A percentile compares a stretch with the other conserved stretches of the same genome.
Conservation (phyloP, 1,140 invertebrate genomes). For the Whitmania pigra region DNA sequence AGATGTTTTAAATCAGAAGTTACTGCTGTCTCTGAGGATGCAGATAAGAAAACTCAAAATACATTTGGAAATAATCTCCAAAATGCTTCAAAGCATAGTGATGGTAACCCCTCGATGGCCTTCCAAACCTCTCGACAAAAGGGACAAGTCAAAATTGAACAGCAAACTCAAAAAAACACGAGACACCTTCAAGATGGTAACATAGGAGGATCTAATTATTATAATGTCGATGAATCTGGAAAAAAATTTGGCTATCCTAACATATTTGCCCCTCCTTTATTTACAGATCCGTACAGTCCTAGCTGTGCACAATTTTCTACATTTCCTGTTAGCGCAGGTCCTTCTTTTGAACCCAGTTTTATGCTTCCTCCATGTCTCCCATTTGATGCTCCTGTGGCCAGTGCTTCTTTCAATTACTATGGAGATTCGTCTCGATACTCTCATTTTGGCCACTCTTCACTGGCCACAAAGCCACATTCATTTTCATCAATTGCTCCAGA, state of each 20-base stretch:
- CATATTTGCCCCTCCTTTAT: slow-evolving; percentile 8
- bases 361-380: slow-evolving; percentile 10
- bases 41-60: too few species aligned
- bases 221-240: not conserved
- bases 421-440: slow-evolving; percentile 7
- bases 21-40: too few species aligned
- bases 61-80: too few species aligned
- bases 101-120: too few species aligned
- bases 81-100: too few species aligned
- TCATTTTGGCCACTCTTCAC: slow-evolving; percentile 1
- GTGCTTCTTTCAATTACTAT: slow-evolving; percentile 10
- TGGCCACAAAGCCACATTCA: not conserved
- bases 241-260: slow-evolving; percentile 10
- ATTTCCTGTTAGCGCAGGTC: slow-evolving; percentile 1
- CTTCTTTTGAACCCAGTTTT: slow-evolving; percentile 7
- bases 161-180: too few species aligned
- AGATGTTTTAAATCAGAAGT: too few species aligned
- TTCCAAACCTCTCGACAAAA: too few species aligned
- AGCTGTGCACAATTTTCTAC: slow-evolving; percentile 10
- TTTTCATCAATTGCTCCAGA: slow-evolving; percentile 3
- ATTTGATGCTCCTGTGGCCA: slow-evolving; percentile 5
- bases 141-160: too few species aligned
- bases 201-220: not conserved
- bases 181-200: too few species aligned
- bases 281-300: slow-evolving; percentile 5